These are phyloP conservation scores for Barnardius zonarius DNA, from an alignment of 2,113 vertebrate species.

Conservation along the genomic window DNA sequence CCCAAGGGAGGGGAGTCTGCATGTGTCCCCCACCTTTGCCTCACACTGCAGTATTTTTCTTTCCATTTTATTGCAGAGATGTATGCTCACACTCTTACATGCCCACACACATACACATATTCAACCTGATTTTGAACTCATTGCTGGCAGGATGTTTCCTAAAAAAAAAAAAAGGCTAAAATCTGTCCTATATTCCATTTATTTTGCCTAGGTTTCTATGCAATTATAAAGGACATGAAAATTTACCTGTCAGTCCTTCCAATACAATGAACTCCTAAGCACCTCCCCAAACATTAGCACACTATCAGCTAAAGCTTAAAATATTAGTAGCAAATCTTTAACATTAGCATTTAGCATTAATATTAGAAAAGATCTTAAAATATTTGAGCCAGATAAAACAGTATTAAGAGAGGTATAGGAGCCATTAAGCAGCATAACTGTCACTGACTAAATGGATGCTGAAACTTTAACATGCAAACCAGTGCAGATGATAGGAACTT, in stretches of 20 bases:
- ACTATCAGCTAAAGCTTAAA: slow-evolving; percentile 39
- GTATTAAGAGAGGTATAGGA: slow-evolving; percentile 49
- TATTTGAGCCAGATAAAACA: slow-evolving; percentile 59
- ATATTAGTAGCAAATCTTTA: slow-evolving; percentile 26
- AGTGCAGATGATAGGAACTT: slow-evolving; percentile 45
- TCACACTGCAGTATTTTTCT: not conserved
- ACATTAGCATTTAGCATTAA: slow-evolving; percentile 61
- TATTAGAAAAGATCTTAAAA: slow-evolving; percentile 60
- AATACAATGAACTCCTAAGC: not conserved
- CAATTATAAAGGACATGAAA: not conserved
- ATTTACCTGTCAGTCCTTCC: not conserved
- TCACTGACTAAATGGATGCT: slow-evolving; percentile 45
- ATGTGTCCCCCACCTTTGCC: not conserved
- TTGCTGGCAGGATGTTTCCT: not conserved
- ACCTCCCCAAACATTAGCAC: slow-evolving; percentile 12
- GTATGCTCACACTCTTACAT: not conserved
- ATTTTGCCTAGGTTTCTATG: not conserved
- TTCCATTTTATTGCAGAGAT: not conserved
- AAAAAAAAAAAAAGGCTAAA: slow-evolving; percentile 24
- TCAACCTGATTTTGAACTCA: not conserved
- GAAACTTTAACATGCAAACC: slow-evolving; percentile 52
- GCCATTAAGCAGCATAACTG: slow-evolving; percentile 55
- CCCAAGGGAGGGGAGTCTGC: accelerated
- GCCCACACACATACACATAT: not conserved
- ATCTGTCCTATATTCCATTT: not conserved